Percentiles rank a stretch among this genome's conserved stretches.
These are phyloP conservation scores for Aphis gossypii DNA, from an alignment of 1,140 invertebrate genomes.

Conservation along the genomic window DNA sequence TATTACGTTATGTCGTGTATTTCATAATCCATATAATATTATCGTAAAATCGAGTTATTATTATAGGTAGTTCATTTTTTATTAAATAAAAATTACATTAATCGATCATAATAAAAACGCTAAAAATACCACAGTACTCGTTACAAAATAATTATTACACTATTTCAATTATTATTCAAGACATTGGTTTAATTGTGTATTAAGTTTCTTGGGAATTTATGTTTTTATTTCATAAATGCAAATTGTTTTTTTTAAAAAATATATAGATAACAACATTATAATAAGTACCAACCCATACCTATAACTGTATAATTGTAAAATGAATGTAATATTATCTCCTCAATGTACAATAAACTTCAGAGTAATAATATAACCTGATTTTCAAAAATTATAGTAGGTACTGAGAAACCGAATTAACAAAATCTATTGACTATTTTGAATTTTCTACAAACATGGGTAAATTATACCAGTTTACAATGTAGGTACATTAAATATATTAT, in stretches of 20 bases:
- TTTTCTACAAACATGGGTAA: neutral
- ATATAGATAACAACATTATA: neutral
- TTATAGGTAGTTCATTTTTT: neutral
- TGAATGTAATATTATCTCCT: neutral
- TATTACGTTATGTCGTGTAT: neutral
- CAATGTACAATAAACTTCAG: neutral
- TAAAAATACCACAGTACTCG: neutral
- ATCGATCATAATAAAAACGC: constrained; percentile 9
- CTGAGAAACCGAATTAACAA: neutral
- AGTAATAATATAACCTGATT: neutral
- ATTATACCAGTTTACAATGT: neutral
- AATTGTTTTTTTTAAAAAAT: neutral
- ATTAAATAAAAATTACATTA: neutral
- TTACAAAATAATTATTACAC: neutral
- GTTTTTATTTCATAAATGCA: neutral
- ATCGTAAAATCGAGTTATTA: neutral
- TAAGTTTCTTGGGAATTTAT: constrained; percentile 1
- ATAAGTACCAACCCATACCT: neutral
- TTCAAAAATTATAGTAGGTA: neutral
- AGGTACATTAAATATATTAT: neutral
- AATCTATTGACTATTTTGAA: neutral
- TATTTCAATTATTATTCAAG: neutral
- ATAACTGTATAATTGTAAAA: neutral
- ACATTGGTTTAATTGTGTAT: neutral
- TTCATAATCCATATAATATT: neutral